These are phyloP conservation scores for Cheilosia vernalis DNA, from an alignment of 2,888 invertebrate genomes.

Conservation along the genomic window DNA sequence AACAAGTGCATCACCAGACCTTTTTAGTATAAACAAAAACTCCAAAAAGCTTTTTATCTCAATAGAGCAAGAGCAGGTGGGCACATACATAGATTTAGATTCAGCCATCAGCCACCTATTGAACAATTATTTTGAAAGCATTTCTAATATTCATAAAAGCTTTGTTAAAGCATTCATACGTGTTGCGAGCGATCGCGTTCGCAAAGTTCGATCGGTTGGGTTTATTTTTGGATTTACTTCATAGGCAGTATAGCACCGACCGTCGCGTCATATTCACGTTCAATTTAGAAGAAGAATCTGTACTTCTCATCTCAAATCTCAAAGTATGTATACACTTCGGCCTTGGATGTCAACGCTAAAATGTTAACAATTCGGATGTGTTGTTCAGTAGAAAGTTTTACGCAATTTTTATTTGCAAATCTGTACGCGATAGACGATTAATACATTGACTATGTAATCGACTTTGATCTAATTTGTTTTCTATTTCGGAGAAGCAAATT, in stretches of 20 bases:
- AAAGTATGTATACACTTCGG: constrained; percentile 66
- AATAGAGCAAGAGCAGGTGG: too few relatives aligned
- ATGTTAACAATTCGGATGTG: constrained; percentile 43
- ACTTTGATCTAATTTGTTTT: background rate
- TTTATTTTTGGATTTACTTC: constrained; percentile 64
- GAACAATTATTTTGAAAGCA: constrained; percentile 28
- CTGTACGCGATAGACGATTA: constrained; percentile 1
- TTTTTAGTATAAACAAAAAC: too few relatives aligned
- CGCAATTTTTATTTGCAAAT: constrained; percentile 50
- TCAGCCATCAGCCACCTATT: background rate
- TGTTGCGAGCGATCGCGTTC: constrained; percentile 47
- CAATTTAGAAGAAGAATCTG: constrained; percentile 29
- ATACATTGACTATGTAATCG: constrained; percentile 3
- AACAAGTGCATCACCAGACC: too few relatives aligned
- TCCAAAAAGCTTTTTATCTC: too few relatives aligned
- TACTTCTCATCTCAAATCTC: constrained; percentile 61
- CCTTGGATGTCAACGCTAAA: constrained; percentile 64
- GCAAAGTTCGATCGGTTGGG: constrained; percentile 45
- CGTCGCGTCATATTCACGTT: constrained; percentile 58
- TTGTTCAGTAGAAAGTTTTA: constrained; percentile 62
- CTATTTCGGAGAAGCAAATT: background rate
- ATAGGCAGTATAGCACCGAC: constrained; percentile 66
- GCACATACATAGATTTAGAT: background rate
- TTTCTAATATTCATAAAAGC: constrained; percentile 10
- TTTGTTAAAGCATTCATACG: constrained; percentile 42